Conservation (phyloP, 2,888 invertebrate species). For the Andrena hattorfiana region DNA sequence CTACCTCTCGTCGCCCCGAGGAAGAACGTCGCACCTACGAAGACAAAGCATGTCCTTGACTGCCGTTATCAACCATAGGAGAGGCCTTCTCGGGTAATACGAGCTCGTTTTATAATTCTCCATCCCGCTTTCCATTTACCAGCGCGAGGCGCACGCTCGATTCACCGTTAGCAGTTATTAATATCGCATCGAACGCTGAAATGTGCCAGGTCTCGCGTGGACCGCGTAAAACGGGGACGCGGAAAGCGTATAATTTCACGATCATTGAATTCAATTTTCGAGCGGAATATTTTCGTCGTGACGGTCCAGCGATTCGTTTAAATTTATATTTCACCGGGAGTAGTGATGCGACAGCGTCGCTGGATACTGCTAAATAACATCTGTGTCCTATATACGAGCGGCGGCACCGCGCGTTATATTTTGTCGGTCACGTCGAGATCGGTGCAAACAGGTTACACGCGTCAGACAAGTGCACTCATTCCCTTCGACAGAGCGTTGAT, state of each 20-base stretch:
- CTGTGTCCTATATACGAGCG: not conserved
- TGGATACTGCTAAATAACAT: conserved; percentile 34
- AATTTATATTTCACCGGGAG: conserved; percentile 46
- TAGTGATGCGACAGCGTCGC: conserved; percentile 40
- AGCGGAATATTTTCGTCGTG: conserved; percentile 56
- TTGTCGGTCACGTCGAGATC: not conserved
- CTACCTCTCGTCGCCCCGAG: conserved; percentile 69
- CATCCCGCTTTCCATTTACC: not conserved
- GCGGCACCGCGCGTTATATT: not conserved
- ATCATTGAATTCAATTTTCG: conserved; percentile 56
- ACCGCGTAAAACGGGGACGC: conserved; percentile 25
- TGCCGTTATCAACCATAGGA: conserved; percentile 80
- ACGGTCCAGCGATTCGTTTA: conserved; percentile 55
- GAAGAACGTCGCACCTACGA: conserved; percentile 75
- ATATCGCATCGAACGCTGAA: conserved; percentile 28
- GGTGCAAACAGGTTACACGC: not conserved
- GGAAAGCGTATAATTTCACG: conserved; percentile 54
- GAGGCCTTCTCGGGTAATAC: conserved; percentile 77
- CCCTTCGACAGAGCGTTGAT: conserved; percentile 75
- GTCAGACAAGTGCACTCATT: not conserved
- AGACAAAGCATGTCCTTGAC: conserved; percentile 81
- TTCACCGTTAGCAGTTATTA: conserved; percentile 16
- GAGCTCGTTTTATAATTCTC: not conserved
- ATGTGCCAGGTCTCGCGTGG: conserved; percentile 1
- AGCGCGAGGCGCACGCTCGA: not conserved